Base-by-base conservation (phyloP, 2,797 vertebrate species). In the Melanotaenia pygmaea region DNA sequence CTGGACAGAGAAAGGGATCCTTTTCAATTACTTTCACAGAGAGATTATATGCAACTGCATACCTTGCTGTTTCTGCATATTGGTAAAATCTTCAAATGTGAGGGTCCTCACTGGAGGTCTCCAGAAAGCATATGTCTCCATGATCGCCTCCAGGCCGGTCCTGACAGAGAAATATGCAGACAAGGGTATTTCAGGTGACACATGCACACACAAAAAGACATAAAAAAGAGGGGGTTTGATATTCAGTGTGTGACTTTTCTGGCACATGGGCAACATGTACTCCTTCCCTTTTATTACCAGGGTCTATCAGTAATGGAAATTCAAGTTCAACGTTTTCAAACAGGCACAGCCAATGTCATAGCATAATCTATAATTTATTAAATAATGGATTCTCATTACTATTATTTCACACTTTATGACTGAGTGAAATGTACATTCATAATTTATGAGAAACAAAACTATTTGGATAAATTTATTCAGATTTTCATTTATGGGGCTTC, bases 1-100 rank as follows among this genome's bases (percentile, higher is more conserved):
- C 2, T 5, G n/a, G 53, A 37, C 8, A 18, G 30, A 28, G 13
- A 32, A 32, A 38, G 22, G 6, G 2, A 50, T 56, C 4, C 3
- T 26, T 58, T 64, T 47, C 22, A 30, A 22, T 45, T 20, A 45
- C 16, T 45, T 20, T 45, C 43, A 18, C 35, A 38, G n/a, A 16
- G 45, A 30, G 34, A 18, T 1, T 12, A 20, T 0, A 20, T 5
- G 34, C 1, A 10, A 54, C 4, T 1, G 57, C 93, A 90, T 88
- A 98, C 98, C 98, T 97, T 98, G 98, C 84, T 99, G 98, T 74
- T 99, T 99, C 87, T 99, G 98, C 98, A 99, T 99, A 85, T 96
- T 97, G 70, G 98, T 99, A 94, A 99, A 99, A 91, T 99, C 98
- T 83, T 99, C 98, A 65, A 99, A 99, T 0, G 98, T 99, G 73